Evolutionary conservation across 2,888 invertebrate species (phyloP), one percentile per base, ranked within the genome.

Genomic region (Ormyrus rosae): DNA sequence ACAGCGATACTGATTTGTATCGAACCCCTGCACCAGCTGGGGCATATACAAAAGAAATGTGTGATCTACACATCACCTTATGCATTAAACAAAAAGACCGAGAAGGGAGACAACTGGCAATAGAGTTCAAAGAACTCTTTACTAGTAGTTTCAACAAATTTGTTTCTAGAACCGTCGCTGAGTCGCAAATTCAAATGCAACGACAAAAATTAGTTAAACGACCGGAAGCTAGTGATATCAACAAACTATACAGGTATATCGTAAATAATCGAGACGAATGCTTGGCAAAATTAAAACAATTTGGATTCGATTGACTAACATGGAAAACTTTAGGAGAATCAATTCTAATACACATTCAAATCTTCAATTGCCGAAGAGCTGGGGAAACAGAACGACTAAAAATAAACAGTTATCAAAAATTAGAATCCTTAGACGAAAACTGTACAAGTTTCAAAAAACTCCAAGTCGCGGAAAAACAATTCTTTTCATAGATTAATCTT

Each of bases 1-100:
- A 72, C 2, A 9, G 6, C n/a, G 11, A 9, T 4, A 19, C 51
- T 0, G n/a, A 72, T 51, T 45, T 72, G n/a, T 72, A 72, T 53
- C 53, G 53, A 6, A 45, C 45, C 3, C 72, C 72, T 8, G 64
- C 45, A 46, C 10, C 64, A 46, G 10, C 64, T 45, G 64, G 64
- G 46, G 64, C 64, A 45, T 64, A 46, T 64, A 6, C 6, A 7
- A 64, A 64, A 11, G 64, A 64, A 64, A 9, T 64, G 48, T 7
- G 10, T 64, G 64, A 64, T 46, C 6, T 64, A 11, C 34, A 11
- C 5, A 34, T 61, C 5, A 61, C 61, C 13, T 3, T 8, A 6
- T 61, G 61, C 5, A 61, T 61, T 34, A 61, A 61, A 34, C 6
- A 13, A 5, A 13, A 19, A 34, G 34, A 61, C 6, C 19, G 19